Evolutionary conservation across 2,888 invertebrate species (phyloP), one percentile per base, ranked within the genome.

Genomic region (Apocheima hispidaria): DNA sequence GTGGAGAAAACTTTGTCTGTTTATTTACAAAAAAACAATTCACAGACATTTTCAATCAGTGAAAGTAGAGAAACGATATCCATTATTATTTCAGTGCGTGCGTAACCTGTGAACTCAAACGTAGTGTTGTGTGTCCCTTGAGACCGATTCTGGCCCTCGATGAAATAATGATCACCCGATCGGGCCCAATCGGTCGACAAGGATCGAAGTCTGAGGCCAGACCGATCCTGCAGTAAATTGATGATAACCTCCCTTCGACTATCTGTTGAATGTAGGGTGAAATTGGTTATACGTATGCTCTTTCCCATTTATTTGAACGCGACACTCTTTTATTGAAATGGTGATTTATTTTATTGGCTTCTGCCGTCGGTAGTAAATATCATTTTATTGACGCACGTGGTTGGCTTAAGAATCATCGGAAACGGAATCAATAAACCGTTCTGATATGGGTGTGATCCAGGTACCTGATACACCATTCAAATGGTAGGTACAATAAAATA

Each of bases 161-260:
- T 87, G 87, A 86, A 87, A 87, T 87, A 87, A 85, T 87, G 82
- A 87, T 84, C 81, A 80, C 73, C 69, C 75, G 73, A 75, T 72
- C 73, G 74, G 63, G 66, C 64, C 69, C 65, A 64, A 74, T 63
- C 66, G 65, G 57, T 36, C 69, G 60, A 52, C 63, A 63, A 65
- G 68, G 71, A 68, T 63, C 65, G 70, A 16, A 26, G 43, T 16
- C 41, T 14, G 43, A 66, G 66, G 65, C 62, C 59, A 72, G 70
- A 74, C 74, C 77, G 71, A 70, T 67, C 63, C 69, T 66, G 68
- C 77, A 75, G 71, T 75, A 78, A 82, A 85, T 84, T 83, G 79
- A 84, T 83, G 81, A 81, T 82, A 79, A 79, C 75, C 72, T 52
- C 66, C 73, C 69, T 79, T 78, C 79, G 78, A 76, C 83, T 80